Percentiles rank a stretch among this genome's conserved stretches.
Conservation (phyloP, 1,140 invertebrate species). For the Rhopalosiphum maidis region DNA sequence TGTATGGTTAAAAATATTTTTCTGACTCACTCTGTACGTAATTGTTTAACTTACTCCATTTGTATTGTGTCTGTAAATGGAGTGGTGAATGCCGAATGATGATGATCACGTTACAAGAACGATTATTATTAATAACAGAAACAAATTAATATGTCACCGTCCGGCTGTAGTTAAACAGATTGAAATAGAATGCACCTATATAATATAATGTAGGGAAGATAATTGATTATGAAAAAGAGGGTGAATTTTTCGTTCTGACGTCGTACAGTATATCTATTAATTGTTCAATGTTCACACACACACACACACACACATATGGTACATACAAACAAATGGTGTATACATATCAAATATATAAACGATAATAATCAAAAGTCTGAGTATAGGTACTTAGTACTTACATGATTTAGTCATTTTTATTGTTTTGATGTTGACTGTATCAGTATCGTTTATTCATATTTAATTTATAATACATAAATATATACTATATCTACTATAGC, state of each 20-base stretch:
- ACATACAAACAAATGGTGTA: too few relatives aligned
- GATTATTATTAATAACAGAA: not conserved
- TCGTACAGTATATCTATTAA: not conserved
- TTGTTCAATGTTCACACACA: not conserved
- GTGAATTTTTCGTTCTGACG: not conserved
- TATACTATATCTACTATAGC: too few relatives aligned
- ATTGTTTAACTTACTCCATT: not conserved
- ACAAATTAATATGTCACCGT: not conserved
- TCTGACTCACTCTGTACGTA: not conserved
- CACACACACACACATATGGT: too few relatives aligned
- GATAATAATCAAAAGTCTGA: too few relatives aligned
- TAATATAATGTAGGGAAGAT: not conserved
- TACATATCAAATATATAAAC: too few relatives aligned
- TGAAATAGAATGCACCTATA: not conserved
- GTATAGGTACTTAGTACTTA: too few relatives aligned
- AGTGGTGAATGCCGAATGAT: not conserved
- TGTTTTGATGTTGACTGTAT: too few relatives aligned
- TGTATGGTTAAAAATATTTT: not conserved
- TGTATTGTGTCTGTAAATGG: not conserved
- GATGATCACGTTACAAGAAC: not conserved
- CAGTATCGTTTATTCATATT: too few relatives aligned
- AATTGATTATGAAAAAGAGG: not conserved
- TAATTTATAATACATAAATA: too few relatives aligned
- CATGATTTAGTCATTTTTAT: too few relatives aligned
- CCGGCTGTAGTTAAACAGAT: not conserved